Base-by-base conservation (phyloP, 2,113 vertebrate species). In the Elephantulus edwardii region DNA sequence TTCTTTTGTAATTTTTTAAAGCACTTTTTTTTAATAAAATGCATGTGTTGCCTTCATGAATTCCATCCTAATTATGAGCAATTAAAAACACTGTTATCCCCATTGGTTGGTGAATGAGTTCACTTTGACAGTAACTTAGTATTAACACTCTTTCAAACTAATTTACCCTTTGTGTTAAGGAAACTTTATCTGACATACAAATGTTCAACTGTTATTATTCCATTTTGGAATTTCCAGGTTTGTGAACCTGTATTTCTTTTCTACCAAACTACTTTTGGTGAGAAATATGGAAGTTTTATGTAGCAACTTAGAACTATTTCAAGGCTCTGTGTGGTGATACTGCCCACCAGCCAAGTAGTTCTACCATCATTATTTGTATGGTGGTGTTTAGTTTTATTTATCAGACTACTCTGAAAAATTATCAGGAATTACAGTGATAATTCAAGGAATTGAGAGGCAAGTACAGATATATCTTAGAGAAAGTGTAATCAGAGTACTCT, bases 31-130 rank as follows among this genome's bases (percentile, higher is more conserved):
- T n/a, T n/a, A n/a, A 30, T 77, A 56, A 90, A 89, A 46, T 19
- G 22, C 20, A 17, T 56, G 44, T n/a, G n/a, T 74, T 62, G 71
- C 88, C 38, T 79, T 24, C 75, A 30, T 62, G 3, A 89, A 79
- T 42, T 76, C 11, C 86, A n/a, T 84, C 50, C 64, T 28, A 89
- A 8, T 60, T 95, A 40, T 91, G 62, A 92, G 90, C 84, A 89
- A 70, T 86, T 72, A 78, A 86, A 89, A 95, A 88, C 68, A 54
- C 19, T 30, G 2, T 74, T 86, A 74, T 76, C n/a, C 70, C 26
- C 33, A 71, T 87, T 79, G 33, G 30, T 83, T 91, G 81, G 86
- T 46, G 24, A 74, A 80, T 89, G 35, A 93, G 70, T 66, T 91
- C 42, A 66, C 66, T 22, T 54, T 82, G 28, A 2, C 35, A 54